Evolutionary conservation across 2,797 vertebrate species (phyloP).

Genomic region (Pteronotus mesoamericanus): DNA sequence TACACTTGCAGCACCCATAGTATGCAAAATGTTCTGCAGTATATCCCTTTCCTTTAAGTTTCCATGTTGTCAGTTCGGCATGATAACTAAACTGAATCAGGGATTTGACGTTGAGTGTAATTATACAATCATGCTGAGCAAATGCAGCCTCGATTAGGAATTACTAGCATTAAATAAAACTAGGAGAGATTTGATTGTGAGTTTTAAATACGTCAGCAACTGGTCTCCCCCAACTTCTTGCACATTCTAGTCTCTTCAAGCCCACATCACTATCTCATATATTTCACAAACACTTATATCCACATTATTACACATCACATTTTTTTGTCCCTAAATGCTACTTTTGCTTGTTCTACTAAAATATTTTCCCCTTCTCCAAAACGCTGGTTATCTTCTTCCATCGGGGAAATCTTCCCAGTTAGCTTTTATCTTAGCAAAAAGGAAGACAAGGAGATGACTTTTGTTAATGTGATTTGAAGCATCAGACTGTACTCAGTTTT

Average conservation of each 20-base stretch:
- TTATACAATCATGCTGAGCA: slow-evolving; percentile 39
- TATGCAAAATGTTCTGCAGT: neutral
- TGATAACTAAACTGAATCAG: neutral
- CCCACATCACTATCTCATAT: rapidly evolving
- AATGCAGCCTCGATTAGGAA: neutral
- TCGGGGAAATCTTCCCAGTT: neutral
- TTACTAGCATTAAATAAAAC: neutral
- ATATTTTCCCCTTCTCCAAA: neutral
- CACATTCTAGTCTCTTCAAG: neutral
- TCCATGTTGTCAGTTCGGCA: neutral
- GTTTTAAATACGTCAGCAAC: neutral
- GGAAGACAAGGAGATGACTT: neutral
- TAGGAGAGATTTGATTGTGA: neutral
- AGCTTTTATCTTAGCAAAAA: neutral
- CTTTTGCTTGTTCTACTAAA: neutral
- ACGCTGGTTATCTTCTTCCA: neutral
- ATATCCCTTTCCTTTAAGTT: neutral
- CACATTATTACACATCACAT: neutral
- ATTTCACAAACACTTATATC: neutral
- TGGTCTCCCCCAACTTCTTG: neutral
- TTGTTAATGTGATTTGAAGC: neutral
- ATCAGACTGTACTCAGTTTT: neutral
- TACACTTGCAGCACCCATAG: rapidly evolving
- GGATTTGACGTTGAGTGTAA: neutral
- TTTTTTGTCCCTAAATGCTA: neutral